A percentile compares a stretch with the other conserved stretches of the same genome.
Conservation (phyloP, 1,140 invertebrate genomes). For the Diploscapter pachys region DNA sequence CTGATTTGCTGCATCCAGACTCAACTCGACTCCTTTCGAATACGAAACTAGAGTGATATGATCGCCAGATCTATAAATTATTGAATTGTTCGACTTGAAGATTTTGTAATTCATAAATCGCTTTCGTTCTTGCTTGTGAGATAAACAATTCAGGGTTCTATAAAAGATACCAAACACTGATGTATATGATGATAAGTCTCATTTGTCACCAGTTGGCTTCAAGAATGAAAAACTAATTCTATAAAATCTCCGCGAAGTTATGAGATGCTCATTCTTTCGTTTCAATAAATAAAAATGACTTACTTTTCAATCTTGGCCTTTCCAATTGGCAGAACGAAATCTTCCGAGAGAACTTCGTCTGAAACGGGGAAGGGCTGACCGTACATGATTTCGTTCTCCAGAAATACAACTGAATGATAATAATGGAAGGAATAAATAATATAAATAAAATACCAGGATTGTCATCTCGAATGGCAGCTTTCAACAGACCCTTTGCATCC, state of each 20-base stretch:
- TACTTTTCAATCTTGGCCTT: slow-evolving; percentile 83
- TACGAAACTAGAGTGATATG: slow-evolving; percentile 88
- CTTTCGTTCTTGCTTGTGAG: too few species aligned
- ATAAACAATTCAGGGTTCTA: too few species aligned
- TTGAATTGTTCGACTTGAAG: too few species aligned
- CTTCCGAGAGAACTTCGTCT: slow-evolving; percentile 81
- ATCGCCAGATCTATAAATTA: slow-evolving; percentile 57
- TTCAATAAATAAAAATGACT: neutral
- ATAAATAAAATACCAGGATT: slow-evolving; percentile 60
- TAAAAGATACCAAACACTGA: too few species aligned
- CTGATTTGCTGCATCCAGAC: slow-evolving; percentile 82
- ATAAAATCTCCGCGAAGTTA: too few species aligned
- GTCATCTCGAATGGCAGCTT: slow-evolving; percentile 84
- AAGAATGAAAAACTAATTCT: too few species aligned
- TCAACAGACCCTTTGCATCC: slow-evolving; percentile 87
- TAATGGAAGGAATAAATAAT: too few species aligned
- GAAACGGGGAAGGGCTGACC: slow-evolving; percentile 83
- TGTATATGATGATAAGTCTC: too few species aligned
- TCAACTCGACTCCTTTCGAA: slow-evolving; percentile 81
- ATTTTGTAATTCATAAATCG: too few species aligned
- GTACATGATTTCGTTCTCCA: slow-evolving; percentile 96
- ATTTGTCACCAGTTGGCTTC: too few species aligned
- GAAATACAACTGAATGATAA: slow-evolving; percentile 72
- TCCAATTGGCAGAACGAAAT: slow-evolving; percentile 90
- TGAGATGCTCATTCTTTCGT: neutral